Percentiles rank a stretch among this genome's conserved stretches.
phyloP scores from a whole-genome alignment of 2,797 vertebrate genomes.

The Lacerta bilineata region DNA sequence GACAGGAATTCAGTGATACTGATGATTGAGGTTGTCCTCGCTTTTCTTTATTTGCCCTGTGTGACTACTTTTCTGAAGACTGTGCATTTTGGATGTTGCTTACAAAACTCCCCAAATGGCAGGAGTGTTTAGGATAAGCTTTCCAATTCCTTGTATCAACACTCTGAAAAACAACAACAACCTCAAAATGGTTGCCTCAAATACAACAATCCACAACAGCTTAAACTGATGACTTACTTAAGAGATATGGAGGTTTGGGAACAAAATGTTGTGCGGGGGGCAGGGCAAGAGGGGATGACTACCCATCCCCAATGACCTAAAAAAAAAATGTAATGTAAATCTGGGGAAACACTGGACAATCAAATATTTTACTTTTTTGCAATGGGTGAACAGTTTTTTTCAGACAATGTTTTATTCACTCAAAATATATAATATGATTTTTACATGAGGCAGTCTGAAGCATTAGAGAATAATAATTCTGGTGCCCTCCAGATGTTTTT shows the following conservation, averaged over 20 bases:
- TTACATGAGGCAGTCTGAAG: neutral
- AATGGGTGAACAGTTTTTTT: no score
- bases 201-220: neutral
- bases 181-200: neutral
- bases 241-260: neutral
- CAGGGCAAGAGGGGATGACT: no score
- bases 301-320: no score
- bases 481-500: neutral
- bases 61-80: neutral
- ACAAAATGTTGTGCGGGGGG: neutral
- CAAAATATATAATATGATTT: neutral
- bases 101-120: neutral
- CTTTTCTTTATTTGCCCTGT: slow-evolving; percentile 29
- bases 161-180: slow-evolving; percentile 14
- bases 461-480: neutral
- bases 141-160: neutral
- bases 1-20: slow-evolving; percentile 40
- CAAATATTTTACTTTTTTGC: no score
- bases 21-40: neutral
- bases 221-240: neutral
- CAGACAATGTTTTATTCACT: no score
- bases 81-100: slow-evolving; percentile 4
- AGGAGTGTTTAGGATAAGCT: slow-evolving; percentile 3
- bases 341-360: no score
- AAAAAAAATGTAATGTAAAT: no score